Conservation (phyloP, 64 coral and sea anemone species). For the Actinia equina region DNA sequence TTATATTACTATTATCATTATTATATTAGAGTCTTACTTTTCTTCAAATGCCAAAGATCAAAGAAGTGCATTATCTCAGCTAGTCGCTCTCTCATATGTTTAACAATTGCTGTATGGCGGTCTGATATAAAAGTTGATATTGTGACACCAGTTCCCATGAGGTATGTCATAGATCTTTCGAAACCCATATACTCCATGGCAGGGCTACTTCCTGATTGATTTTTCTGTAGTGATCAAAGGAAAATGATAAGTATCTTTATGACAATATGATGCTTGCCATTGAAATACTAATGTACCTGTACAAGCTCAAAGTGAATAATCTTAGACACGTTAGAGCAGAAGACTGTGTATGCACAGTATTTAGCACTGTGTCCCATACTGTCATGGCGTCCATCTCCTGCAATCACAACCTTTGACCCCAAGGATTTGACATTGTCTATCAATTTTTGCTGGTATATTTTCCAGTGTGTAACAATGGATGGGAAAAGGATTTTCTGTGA, state of each 20-base stretch:
- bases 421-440: background rate
- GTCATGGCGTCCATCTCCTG: background rate
- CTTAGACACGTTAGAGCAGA: background rate
- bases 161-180: conserved; percentile 11
- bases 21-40: conserved; percentile 2
- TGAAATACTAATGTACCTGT: background rate
- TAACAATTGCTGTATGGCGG: conserved; percentile 15
- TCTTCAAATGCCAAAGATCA: conserved; percentile 44
- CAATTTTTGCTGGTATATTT: background rate
- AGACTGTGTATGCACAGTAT: background rate
- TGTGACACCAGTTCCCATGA: conserved; percentile 7
- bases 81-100: background rate
- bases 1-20: too few relatives aligned
- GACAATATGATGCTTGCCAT: too few relatives aligned
- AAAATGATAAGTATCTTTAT: background rate
- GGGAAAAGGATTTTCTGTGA: conserved; percentile 1
- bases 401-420: background rate
- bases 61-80: conserved; percentile 23
- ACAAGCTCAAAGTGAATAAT: conserved; percentile 7
- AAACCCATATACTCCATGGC: conserved; percentile 40
- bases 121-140: conserved; percentile 18
- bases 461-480: background rate
- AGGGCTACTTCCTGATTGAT: conserved; percentile 30
- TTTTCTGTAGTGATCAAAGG: conserved; percentile 15
- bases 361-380: conserved; percentile 5